Percentiles rank a stretch among this genome's conserved stretches.
Conservation (phyloP, 2,113 vertebrate species). For the Taxidea taxus region DNA sequence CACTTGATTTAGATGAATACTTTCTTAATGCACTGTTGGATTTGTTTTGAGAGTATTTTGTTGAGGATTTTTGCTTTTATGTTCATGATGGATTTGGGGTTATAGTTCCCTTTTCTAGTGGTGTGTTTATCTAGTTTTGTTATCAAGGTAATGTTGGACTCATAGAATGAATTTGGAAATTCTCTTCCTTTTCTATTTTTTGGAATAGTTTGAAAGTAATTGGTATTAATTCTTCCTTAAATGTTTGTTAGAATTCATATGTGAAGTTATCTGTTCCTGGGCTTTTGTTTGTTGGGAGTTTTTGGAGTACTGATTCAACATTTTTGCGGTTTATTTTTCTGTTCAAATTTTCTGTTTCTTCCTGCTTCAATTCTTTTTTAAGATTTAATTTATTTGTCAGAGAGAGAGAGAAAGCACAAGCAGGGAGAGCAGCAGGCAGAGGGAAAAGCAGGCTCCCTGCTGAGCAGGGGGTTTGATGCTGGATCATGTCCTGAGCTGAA, state of each 20-base stretch:
- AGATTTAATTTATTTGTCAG: too few relatives aligned
- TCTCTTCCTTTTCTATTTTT: background rate
- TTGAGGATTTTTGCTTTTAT: background rate
- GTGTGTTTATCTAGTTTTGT: background rate
- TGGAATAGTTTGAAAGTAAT: background rate
- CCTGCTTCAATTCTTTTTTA: background rate
- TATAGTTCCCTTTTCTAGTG: background rate
- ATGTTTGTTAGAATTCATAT: background rate
- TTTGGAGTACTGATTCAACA: background rate
- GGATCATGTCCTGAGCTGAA: too few relatives aligned
- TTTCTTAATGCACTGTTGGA: background rate
- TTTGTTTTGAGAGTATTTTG: background rate
- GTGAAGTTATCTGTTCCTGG: background rate
- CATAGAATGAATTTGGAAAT: background rate
- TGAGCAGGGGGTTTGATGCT: too few relatives aligned
- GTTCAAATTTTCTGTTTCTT: background rate
- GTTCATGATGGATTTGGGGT: background rate
- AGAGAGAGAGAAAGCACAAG: too few relatives aligned
- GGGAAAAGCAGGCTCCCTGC: too few relatives aligned
- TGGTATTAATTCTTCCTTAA: background rate
- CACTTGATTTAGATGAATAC: background rate
- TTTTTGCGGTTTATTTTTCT: background rate
- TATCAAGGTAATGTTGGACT: background rate
- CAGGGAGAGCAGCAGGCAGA: too few relatives aligned
- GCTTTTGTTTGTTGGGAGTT: background rate